phyloP scores from a whole-genome alignment of 2,113 vertebrate species.

The Muscicapa adusta region DNA sequence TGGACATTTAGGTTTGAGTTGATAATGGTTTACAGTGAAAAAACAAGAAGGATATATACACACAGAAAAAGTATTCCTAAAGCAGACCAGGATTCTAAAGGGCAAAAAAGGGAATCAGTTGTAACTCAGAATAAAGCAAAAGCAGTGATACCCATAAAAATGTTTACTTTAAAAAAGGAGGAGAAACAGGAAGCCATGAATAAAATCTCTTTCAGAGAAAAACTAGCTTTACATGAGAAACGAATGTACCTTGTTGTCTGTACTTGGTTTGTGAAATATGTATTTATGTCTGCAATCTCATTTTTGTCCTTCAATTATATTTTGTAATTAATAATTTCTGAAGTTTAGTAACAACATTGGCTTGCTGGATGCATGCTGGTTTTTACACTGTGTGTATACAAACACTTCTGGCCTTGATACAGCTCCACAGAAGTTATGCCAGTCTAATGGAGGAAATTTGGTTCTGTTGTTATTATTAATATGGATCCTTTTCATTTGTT shows the following conservation, averaged over 20 bases:
- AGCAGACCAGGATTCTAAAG: not conserved
- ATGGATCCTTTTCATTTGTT: not conserved
- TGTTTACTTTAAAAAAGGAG: not conserved
- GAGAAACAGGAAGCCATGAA: not conserved
- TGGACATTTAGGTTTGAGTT: not conserved
- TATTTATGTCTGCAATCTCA: not conserved
- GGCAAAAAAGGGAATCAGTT: not conserved
- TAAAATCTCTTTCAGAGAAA: not conserved
- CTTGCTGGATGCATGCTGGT: not conserved
- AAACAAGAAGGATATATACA: not conserved
- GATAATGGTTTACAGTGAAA: not conserved
- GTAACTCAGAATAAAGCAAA: not conserved
- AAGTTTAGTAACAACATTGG: not conserved
- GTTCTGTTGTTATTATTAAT: not conserved
- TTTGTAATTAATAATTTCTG: slow-evolving; percentile 40
- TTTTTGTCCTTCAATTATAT: slow-evolving; percentile 7
- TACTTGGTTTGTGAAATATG: not conserved
- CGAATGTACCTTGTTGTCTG: not conserved
- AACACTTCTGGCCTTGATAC: not conserved
- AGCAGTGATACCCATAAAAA: not conserved
- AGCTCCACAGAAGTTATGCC: not conserved
- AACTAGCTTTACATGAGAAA: not conserved
- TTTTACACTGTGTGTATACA: not conserved
- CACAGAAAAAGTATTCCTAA: not conserved
- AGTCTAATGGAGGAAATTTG: not conserved